Evolutionary conservation across 2,113 vertebrate species (phyloP).

Genomic region (Antigone vipio): DNA sequence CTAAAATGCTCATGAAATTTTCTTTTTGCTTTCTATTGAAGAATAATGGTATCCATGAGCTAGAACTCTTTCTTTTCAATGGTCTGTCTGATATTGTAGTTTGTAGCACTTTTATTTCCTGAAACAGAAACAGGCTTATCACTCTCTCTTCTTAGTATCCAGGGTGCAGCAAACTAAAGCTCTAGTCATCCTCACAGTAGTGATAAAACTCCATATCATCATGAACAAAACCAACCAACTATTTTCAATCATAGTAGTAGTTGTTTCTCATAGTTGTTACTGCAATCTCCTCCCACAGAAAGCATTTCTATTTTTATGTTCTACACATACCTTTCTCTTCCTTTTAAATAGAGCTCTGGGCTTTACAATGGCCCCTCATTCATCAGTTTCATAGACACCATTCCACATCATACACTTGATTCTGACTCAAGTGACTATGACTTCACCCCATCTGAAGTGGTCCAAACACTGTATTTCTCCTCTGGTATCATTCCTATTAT

Average conservation of each 20-base stretch:
- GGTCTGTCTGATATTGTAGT: not conserved
- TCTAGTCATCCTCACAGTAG: not conserved
- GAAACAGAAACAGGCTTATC: not conserved
- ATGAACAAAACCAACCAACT: not conserved
- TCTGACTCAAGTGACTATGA: conserved; percentile 22
- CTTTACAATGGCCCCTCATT: not conserved
- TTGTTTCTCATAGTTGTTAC: not conserved
- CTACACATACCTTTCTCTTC: not conserved
- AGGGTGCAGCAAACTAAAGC: not conserved
- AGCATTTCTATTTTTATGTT: conserved; percentile 1
- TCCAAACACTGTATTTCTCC: not conserved
- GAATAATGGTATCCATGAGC: not conserved
- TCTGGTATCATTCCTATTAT: not conserved
- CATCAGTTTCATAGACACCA: not conserved
- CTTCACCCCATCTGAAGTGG: conserved; percentile 18
- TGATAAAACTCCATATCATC: not conserved
- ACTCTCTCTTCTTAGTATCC: not conserved
- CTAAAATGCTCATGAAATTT: not conserved
- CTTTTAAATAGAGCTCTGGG: not conserved
- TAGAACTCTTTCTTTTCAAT: not conserved
- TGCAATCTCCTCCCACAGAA: not conserved
- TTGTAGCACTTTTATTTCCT: not conserved
- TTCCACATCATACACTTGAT: not conserved
- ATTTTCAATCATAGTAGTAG: not conserved
- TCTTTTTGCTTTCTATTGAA: not conserved